phyloP scores from a whole-genome alignment of 2,113 vertebrate genomes.

The Glareola pratincola region DNA sequence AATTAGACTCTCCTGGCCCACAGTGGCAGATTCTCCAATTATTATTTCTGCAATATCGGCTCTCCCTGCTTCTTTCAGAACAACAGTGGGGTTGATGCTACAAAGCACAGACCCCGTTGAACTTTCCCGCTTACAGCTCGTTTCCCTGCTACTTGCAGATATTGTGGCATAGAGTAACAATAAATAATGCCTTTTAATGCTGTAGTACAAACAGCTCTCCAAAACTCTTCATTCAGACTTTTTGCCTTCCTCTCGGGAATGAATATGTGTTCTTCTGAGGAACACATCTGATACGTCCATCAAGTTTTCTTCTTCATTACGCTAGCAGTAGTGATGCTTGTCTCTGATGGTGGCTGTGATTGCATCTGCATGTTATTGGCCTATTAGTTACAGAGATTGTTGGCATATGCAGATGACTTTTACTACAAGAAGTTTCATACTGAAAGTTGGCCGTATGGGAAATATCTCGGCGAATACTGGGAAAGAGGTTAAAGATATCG shows the following conservation, averaged over 20 bases:
- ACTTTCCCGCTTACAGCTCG: background rate
- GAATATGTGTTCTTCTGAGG: background rate
- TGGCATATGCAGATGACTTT: background rate
- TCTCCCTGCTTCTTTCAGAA: background rate
- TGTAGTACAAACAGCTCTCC: background rate
- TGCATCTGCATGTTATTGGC: background rate
- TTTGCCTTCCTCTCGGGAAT: background rate
- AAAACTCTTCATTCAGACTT: background rate
- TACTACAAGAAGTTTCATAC: background rate
- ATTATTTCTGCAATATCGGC: background rate
- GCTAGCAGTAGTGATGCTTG: background rate
- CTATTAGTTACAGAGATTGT: background rate
- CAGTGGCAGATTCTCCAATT: background rate
- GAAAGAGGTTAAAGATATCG: background rate
- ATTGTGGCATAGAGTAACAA: background rate
- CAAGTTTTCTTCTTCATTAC: background rate
- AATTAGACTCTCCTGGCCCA: slow-evolving; percentile 37
- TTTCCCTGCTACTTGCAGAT: background rate
- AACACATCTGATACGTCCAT: background rate
- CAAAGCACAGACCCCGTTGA: background rate
- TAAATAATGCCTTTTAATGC: background rate
- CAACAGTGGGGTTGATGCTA: background rate
- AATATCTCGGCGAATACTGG: background rate
- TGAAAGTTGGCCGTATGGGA: background rate
- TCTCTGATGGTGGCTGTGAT: background rate